A percentile compares a stretch with the other conserved stretches of the same genome.
These are phyloP conservation scores for Lathronympha strigana DNA, from an alignment of 2,888 invertebrate genomes.

Conservation along the genomic window DNA sequence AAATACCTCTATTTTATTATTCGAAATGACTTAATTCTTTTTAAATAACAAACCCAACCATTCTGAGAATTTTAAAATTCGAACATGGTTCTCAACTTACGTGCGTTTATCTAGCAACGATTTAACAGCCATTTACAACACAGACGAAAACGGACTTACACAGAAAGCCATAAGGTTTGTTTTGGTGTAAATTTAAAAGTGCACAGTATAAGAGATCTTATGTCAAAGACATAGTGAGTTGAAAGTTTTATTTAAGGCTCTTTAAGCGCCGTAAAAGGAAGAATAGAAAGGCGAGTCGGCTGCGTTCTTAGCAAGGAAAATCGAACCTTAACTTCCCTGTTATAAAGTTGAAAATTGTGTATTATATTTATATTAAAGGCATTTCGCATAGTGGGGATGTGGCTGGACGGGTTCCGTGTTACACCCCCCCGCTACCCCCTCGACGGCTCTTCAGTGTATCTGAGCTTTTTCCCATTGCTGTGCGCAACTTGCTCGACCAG, in stretches of 20 bases:
- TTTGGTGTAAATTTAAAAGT: not conserved
- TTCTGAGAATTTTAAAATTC: slow-evolving; percentile 38
- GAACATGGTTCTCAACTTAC: slow-evolving; percentile 38
- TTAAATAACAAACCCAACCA: slow-evolving; percentile 32
- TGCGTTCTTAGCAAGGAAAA: not conserved
- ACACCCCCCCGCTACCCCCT: slow-evolving; percentile 28
- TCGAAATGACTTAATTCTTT: slow-evolving; percentile 42
- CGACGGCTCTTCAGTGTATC: not conserved
- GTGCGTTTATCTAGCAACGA: not conserved
- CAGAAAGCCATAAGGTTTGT: not conserved
- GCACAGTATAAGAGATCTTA: slow-evolving; percentile 37
- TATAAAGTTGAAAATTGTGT: not conserved
- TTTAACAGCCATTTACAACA: not conserved
- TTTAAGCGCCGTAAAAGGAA: slow-evolving; percentile 37
- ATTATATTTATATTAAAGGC: slow-evolving; percentile 1
- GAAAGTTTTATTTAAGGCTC: slow-evolving; percentile 38
- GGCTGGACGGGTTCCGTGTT: slow-evolving; percentile 38
- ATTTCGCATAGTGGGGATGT: slow-evolving; percentile 38
- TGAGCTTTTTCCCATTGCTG: not conserved
- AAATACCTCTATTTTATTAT: slow-evolving; percentile 27
- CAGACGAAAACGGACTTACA: not conserved
- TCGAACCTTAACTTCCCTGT: not conserved
- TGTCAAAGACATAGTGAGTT: slow-evolving; percentile 29
- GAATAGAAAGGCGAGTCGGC: slow-evolving; percentile 34
- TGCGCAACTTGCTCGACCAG: not conserved